Conservation (phyloP, 2,888 invertebrate species). For the Dynastes hyllus region DNA sequence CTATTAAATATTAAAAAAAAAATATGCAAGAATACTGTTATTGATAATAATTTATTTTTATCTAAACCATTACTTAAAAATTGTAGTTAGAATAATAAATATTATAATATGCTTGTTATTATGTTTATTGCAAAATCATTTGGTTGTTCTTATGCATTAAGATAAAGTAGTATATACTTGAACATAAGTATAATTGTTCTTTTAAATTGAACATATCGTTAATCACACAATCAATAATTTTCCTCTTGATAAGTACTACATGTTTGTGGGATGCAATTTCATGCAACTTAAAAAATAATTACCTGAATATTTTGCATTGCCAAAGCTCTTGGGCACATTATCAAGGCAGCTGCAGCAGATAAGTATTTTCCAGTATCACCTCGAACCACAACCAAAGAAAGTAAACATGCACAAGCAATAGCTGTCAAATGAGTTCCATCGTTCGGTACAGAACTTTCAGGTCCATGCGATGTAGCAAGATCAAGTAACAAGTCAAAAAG, state of each 20-base stretch:
- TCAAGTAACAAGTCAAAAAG: conserved; percentile 90
- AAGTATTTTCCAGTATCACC: conserved; percentile 95
- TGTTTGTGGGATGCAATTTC: no score
- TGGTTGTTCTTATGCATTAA: no score
- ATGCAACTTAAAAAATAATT: conserved; percentile 53
- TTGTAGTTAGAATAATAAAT: no score
- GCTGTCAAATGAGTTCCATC: conserved; percentile 85
- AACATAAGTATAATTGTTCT: no score
- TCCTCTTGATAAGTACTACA: no score
- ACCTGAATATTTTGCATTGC: conserved; percentile 88
- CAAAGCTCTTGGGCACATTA: conserved; percentile 87
- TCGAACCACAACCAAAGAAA: conserved; percentile 92
- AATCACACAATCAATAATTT: no score
- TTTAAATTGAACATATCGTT: no score
- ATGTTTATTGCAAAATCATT: no score
- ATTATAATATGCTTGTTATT: no score
- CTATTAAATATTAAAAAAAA: no score
- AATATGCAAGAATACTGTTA: background rate
- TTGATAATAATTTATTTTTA: background rate
- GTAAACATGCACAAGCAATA: conserved; percentile 92
- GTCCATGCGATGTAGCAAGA: conserved; percentile 82
- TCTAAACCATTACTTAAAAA: no score
- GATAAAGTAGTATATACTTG: no score
- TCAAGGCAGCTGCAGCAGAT: conserved; percentile 88
- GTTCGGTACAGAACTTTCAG: conserved; percentile 75